These are phyloP conservation scores for Nannospalax galili DNA, from an alignment of 2,113 vertebrate species.

Conservation along the genomic window DNA sequence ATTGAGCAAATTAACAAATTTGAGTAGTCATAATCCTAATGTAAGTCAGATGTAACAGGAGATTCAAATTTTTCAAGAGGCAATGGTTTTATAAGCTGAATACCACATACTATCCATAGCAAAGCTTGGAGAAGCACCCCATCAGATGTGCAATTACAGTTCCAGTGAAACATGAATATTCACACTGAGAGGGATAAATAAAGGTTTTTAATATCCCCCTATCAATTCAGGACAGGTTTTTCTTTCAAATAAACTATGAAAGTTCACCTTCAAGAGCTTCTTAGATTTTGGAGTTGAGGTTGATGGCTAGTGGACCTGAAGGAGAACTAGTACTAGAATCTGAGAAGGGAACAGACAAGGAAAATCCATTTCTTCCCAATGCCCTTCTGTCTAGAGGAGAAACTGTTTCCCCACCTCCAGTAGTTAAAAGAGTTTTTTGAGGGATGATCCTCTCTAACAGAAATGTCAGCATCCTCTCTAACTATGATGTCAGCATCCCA, in stretches of 20 bases:
- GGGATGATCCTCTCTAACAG: conserved; percentile 59
- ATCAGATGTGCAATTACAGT: background rate
- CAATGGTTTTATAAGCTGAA: background rate
- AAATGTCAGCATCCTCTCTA: conserved; percentile 68
- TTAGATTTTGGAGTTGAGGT: background rate
- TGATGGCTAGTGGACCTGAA: background rate
- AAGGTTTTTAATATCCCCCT: background rate
- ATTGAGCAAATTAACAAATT: background rate
- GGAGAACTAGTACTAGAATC: background rate
- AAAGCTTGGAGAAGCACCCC: background rate
- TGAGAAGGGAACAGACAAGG: background rate
- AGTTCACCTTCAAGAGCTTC: background rate
- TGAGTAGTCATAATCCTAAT: background rate
- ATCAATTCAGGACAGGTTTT: conserved; percentile 10
- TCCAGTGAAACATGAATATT: background rate
- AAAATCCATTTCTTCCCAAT: background rate
- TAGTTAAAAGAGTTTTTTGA: conserved; percentile 17
- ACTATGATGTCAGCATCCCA: conserved; percentile 57
- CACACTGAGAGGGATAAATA: background rate
- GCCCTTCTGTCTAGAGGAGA: background rate
- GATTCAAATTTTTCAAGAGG: background rate
- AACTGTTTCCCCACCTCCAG: background rate
- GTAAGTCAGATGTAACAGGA: background rate
- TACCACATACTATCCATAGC: background rate
- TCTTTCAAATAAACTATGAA: background rate